Conservation (phyloP, 2,113 vertebrate species). For the Rhynchopsitta pachyrhyncha region DNA sequence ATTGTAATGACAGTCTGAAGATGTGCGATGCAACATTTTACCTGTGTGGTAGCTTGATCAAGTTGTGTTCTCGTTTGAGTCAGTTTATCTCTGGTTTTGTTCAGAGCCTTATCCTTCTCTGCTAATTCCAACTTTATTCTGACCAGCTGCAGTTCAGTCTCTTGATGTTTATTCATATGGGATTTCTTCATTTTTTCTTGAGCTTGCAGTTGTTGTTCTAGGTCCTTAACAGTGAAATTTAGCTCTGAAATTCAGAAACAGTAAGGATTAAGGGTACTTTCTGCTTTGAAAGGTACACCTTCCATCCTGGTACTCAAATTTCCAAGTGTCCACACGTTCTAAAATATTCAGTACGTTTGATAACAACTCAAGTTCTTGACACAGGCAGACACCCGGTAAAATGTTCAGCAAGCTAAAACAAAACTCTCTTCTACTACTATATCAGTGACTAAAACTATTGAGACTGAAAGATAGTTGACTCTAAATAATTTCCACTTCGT, state of each 20-base stretch:
- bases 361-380: not conserved
- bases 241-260: slow-evolving; percentile 76
- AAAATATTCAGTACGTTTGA: not conserved
- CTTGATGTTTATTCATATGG: slow-evolving; percentile 78
- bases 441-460: not conserved
- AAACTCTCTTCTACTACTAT: not conserved
- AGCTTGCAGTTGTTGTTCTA: slow-evolving; percentile 80
- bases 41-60: slow-evolving; percentile 81
- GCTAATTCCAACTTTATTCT: slow-evolving; percentile 79
- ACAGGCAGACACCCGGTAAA: not conserved
- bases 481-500: not conserved
- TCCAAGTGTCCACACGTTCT: not conserved
- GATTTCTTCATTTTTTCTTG: slow-evolving; percentile 82
- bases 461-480: not conserved
- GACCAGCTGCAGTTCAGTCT: slow-evolving; percentile 81
- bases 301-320: not conserved
- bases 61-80: slow-evolving; percentile 73
- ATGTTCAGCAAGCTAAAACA: not conserved
- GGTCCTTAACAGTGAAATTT: slow-evolving; percentile 76
- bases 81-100: slow-evolving; percentile 81
- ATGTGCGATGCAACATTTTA: slow-evolving; percentile 26
- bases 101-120: slow-evolving; percentile 82
- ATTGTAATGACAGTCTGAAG: not conserved
- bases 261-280: not conserved
- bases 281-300: not conserved